A percentile compares a stretch with the other conserved stretches of the same genome.
Conservation (phyloP, 2,113 vertebrate species). For the Centropristis striata region DNA sequence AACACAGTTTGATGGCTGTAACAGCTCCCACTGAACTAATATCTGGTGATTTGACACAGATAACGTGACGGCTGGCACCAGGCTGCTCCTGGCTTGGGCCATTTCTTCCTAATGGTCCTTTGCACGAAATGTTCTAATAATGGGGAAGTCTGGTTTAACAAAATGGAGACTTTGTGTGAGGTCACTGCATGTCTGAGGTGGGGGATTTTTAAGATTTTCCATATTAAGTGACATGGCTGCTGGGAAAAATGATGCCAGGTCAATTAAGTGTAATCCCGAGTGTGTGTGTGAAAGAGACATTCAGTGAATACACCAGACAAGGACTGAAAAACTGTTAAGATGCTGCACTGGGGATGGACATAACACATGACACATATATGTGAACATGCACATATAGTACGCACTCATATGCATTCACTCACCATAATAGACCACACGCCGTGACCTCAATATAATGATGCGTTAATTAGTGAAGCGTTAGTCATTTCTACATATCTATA, state of each 20-base stretch:
- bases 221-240: slow-evolving; percentile 34
- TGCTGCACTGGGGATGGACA: neutral
- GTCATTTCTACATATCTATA: slow-evolving; percentile 50
- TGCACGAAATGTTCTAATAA: slow-evolving; percentile 9
- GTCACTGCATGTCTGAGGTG: slow-evolving; percentile 23
- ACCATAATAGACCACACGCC: slow-evolving; percentile 17
- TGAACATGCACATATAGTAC: neutral
- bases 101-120: slow-evolving; percentile 31
- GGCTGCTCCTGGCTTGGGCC: neutral
- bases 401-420: neutral
- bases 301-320: slow-evolving; percentile 15
- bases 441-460: slow-evolving; percentile 49
- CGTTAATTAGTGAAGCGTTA: slow-evolving; percentile 68
- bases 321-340: neutral
- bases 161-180: slow-evolving; percentile 27
- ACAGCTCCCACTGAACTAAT: slow-evolving; percentile 44
- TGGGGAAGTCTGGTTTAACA: neutral
- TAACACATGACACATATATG: neutral
- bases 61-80: slow-evolving; percentile 25
- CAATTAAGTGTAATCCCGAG: slow-evolving; percentile 43
- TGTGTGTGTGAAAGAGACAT: slow-evolving; percentile 3
- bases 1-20: slow-evolving; percentile 50
- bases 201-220: slow-evolving; percentile 16
- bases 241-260: slow-evolving; percentile 50
- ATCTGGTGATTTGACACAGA: slow-evolving; percentile 41